A percentile compares a stretch with the other conserved stretches of the same genome.
Conservation (phyloP, 92 coral and sea anemone species). For the Phenganax marumi region DNA sequence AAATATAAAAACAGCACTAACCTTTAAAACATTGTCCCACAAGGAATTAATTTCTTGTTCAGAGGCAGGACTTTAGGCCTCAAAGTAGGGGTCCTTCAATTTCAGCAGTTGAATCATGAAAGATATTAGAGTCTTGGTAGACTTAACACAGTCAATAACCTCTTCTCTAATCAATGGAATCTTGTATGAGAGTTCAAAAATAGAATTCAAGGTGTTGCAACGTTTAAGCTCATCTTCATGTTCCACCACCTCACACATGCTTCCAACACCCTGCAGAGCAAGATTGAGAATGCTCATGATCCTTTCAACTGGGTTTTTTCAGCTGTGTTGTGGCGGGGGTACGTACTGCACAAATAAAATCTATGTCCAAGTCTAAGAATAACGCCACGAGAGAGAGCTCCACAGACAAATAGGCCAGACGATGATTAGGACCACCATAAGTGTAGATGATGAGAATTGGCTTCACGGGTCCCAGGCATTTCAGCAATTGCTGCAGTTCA, state of each 20-base stretch:
- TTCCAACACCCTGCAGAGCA: constrained; percentile 33
- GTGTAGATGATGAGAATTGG: constrained; percentile 40
- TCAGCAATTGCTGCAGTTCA: constrained; percentile 48
- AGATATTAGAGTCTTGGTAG: constrained; percentile 13
- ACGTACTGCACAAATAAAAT: constrained; percentile 35
- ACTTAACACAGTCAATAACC: constrained; percentile 18
- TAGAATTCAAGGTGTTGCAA: constrained; percentile 20
- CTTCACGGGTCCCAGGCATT: constrained; percentile 25
- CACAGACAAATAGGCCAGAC: constrained; percentile 31
- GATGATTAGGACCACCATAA: constrained; percentile 48
- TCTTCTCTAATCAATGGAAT: constrained; percentile 31
- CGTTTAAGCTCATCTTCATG: constrained; percentile 42
- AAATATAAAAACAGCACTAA: constrained; percentile 15
- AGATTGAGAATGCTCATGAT: constrained; percentile 34
- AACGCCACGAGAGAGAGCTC: constrained; percentile 21
- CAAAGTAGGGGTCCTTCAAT: constrained; percentile 37
- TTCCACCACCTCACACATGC: constrained; percentile 12
- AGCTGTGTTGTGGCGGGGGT: constrained; percentile 40
- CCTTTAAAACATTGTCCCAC: constrained; percentile 42
- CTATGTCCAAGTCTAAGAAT: constrained; percentile 23
- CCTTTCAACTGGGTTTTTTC: constrained; percentile 37
- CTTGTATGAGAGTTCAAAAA: constrained; percentile 22
- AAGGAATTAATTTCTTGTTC: constrained; percentile 37
- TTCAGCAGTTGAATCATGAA: constrained; percentile 33
- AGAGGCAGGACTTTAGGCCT: constrained; percentile 36